Conservation (phyloP, 2,888 invertebrate species). For the Sphaerophoria rueppellii region DNA sequence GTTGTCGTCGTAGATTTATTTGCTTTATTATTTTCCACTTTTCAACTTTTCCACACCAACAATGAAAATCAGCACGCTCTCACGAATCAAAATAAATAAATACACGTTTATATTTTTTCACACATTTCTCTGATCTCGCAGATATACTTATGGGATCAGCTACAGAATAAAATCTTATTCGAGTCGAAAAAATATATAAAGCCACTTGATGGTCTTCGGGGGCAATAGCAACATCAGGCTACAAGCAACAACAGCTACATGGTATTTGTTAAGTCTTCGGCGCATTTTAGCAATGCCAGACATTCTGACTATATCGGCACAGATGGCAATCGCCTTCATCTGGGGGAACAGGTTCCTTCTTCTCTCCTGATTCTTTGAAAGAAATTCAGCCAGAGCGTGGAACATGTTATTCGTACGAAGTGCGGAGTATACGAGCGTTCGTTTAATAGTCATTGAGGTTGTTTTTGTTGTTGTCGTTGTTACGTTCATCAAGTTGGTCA, state of each 20-base stretch:
- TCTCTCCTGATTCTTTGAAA: slow-evolving; percentile 55
- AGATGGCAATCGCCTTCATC: slow-evolving; percentile 74
- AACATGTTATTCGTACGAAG: slow-evolving; percentile 67
- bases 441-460: slow-evolving; percentile 7
- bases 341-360: slow-evolving; percentile 67
- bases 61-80: slow-evolving; percentile 69
- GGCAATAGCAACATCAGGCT: background rate
- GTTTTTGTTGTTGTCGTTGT: slow-evolving; percentile 2
- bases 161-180: too few relatives aligned
- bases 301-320: slow-evolving; percentile 73
- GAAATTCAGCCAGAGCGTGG: slow-evolving; percentile 68
- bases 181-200: background rate
- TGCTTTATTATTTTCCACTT: slow-evolving; percentile 55
- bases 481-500: slow-evolving; percentile 66
- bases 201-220: background rate
- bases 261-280: slow-evolving; percentile 66
- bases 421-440: slow-evolving; percentile 26
- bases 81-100: slow-evolving; percentile 72
- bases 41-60: slow-evolving; percentile 59
- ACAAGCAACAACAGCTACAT: slow-evolving; percentile 9
- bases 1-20: slow-evolving; percentile 41
- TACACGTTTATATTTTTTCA: slow-evolving; percentile 62
- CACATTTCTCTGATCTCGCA: slow-evolving; percentile 61
- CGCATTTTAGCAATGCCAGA: slow-evolving; percentile 74
- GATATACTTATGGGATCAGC: slow-evolving; percentile 15